Evolutionary conservation across 2,888 invertebrate genomes (phyloP).

Genomic region (Hypsopygia costalis): DNA sequence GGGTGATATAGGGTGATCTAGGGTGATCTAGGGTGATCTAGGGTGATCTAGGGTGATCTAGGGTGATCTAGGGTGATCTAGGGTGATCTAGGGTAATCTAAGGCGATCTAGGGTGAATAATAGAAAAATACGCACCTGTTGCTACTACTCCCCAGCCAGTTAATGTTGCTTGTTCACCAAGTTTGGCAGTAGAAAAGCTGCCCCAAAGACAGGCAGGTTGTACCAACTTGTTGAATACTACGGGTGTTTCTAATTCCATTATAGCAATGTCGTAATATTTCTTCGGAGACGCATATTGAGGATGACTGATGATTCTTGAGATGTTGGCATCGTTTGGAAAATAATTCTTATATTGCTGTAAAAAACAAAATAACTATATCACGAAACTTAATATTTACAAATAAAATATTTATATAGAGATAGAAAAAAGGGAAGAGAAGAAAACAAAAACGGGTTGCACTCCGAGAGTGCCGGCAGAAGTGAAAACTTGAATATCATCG

Average conservation of each 20-base stretch:
- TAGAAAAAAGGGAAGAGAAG: too few species aligned
- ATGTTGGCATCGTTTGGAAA: slow-evolving; percentile 10
- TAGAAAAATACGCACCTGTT: background rate
- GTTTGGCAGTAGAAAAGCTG: slow-evolving; percentile 12
- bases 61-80: too few species aligned
- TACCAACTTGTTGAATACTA: slow-evolving; percentile 33
- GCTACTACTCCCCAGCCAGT: slow-evolving; percentile 54
- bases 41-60: too few species aligned
- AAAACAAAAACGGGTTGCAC: too few species aligned
- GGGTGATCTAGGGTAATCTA: too few species aligned
- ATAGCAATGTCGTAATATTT: slow-evolving; percentile 56
- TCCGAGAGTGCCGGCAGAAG: too few species aligned
- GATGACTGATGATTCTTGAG: slow-evolving; percentile 11
- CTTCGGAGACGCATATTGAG: slow-evolving; percentile 17
- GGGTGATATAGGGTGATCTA: too few species aligned
- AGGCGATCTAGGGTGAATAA: too few species aligned
- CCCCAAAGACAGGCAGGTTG: slow-evolving; percentile 57
- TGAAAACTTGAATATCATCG: too few species aligned
- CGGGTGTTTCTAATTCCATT: slow-evolving; percentile 34
- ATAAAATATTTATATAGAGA: too few species aligned
- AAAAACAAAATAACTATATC: too few species aligned
- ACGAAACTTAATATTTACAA: background rate
- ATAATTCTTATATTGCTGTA: slow-evolving; percentile 6
- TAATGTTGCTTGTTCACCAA: slow-evolving; percentile 32
- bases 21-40: too few species aligned